Conservation (phyloP, 2,888 invertebrate genomes). For the Orthonychiurus folsomi region DNA sequence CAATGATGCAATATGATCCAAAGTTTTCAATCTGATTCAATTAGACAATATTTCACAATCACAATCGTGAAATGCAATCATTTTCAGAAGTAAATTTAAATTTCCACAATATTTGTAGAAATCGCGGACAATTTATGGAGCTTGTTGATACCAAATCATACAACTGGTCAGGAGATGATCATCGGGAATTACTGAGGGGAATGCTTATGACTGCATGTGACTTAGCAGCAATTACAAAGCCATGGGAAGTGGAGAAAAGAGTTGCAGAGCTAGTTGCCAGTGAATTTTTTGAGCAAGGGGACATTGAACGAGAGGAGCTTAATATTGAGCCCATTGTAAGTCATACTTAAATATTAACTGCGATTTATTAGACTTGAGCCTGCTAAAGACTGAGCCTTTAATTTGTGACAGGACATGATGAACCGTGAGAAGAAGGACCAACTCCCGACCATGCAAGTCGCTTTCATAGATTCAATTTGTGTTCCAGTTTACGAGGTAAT, state of each 20-base stretch:
- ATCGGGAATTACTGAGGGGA: constrained; percentile 71
- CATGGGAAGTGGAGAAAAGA: constrained; percentile 82
- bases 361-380: too few relatives aligned
- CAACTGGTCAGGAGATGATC: constrained; percentile 63
- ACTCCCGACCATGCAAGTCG: constrained; percentile 89
- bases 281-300: constrained; percentile 49
- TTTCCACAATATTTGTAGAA: constrained; percentile 50
- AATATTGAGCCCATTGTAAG: constrained; percentile 47
- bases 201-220: constrained; percentile 96
- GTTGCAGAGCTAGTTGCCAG: constrained; percentile 47
- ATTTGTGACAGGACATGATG: constrained; percentile 71
- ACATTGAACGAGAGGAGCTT: constrained; percentile 45
- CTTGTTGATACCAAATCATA: constrained; percentile 53
- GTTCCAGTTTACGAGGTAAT: constrained; percentile 84
- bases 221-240: constrained; percentile 87
- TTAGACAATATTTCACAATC: not conserved
- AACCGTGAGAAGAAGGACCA: constrained; percentile 89
- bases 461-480: constrained; percentile 90
- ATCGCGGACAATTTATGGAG: constrained; percentile 74
- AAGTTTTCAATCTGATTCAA: constrained; percentile 40
- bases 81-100: not conserved
- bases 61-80: not conserved
- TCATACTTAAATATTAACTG: too few relatives aligned
- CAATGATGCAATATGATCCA: constrained; percentile 9
- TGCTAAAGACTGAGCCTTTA: constrained; percentile 10